Conservation (phyloP, 2,113 vertebrate species). For the Poeciliopsis prolifica region DNA sequence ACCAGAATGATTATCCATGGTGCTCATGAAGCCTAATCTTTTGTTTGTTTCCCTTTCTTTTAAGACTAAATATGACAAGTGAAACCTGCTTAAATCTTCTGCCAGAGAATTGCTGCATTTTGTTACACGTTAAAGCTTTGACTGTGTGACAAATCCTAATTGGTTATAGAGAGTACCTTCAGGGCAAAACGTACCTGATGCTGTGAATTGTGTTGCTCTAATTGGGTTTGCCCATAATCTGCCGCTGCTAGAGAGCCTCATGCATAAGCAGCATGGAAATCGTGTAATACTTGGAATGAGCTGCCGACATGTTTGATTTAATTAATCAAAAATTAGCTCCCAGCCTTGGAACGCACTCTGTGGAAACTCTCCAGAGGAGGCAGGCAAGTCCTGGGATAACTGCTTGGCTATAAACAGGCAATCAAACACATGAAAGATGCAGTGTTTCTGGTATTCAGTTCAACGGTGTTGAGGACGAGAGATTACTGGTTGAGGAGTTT, state of each 20-base stretch:
- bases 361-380: conserved; percentile 61
- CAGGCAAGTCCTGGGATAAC: conserved; percentile 57
- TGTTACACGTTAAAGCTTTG: conserved; percentile 60
- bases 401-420: conserved; percentile 46
- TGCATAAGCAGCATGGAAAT: conserved; percentile 74
- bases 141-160: conserved; percentile 79
- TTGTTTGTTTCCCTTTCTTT: conserved; percentile 71
- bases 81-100: conserved; percentile 61
- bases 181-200: conserved; percentile 75
- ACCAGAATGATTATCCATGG: conserved; percentile 51
- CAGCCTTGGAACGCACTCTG: conserved; percentile 66
- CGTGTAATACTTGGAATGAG: conserved; percentile 71
- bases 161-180: conserved; percentile 75
- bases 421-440: conserved; percentile 31
- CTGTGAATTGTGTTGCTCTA: conserved; percentile 73
- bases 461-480: background rate
- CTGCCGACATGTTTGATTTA: conserved; percentile 79
- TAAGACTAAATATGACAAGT: conserved; percentile 69
- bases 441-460: conserved; percentile 43
- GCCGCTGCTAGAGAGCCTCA: conserved; percentile 65
- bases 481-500: background rate
- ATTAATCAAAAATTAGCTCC: conserved; percentile 78
- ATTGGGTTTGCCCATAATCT: conserved; percentile 78
- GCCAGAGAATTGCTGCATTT: conserved; percentile 62
- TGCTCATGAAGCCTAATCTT: conserved; percentile 46